phyloP scores from a whole-genome alignment of 2,113 vertebrate species.

The Tetrax tetrax region DNA sequence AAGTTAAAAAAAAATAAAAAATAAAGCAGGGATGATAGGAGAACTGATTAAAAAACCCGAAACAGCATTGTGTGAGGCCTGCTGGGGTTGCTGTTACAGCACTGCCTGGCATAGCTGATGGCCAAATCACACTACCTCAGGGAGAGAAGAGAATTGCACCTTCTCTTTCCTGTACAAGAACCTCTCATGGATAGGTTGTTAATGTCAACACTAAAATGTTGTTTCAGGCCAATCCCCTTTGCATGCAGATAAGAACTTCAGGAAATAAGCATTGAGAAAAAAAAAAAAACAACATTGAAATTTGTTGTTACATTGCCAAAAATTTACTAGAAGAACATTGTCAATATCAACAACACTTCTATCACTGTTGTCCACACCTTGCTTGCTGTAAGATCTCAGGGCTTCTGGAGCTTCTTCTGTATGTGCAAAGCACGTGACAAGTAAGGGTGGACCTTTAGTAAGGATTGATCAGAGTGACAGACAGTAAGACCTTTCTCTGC shows the following conservation, averaged over 20 bases:
- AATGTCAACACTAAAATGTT: not conserved
- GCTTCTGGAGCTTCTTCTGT: not conserved
- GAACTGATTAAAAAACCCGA: not conserved
- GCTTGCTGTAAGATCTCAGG: not conserved
- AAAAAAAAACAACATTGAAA: not conserved
- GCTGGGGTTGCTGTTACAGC: not conserved
- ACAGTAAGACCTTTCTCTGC: not conserved
- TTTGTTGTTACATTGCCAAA: not conserved
- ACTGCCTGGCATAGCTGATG: not conserved
- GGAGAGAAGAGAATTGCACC: not conserved
- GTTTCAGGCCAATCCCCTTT: not conserved
- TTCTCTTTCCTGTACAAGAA: not conserved
- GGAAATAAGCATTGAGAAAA: not conserved
- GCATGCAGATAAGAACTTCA: not conserved
- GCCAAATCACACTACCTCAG: not conserved
- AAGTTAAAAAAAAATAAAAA: not conserved
- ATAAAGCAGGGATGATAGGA: accelerated
- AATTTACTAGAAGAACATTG: not conserved
- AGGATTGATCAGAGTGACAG: not conserved
- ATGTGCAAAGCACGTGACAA: not conserved
- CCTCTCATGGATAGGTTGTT: not conserved
- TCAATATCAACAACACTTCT: not conserved
- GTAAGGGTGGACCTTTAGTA: not conserved
- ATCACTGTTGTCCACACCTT: not conserved
- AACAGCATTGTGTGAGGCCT: not conserved